phyloP scores from a whole-genome alignment of 53 echinoderm and acorn worm genomes.

The Temnopleurus reevesii region DNA sequence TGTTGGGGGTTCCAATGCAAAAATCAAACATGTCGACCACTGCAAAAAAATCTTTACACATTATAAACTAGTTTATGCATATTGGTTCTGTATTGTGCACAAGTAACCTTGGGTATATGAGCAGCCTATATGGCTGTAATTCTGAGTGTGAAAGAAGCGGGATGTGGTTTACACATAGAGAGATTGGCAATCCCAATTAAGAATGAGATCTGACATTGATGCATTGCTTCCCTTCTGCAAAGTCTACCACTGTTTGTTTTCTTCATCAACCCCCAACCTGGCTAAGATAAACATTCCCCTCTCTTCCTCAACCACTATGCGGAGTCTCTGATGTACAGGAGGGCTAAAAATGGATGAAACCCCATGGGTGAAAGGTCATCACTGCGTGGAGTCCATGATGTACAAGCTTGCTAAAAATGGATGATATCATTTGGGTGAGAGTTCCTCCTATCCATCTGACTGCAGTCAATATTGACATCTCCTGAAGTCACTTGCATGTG shows the following conservation, averaged over 20 bases:
- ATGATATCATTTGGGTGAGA: conserved; percentile 12
- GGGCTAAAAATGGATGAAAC: conserved; percentile 18
- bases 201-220: conserved; percentile 38
- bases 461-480: conserved; percentile 38
- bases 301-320: neutral
- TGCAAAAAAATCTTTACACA: too few species aligned
- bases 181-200: conserved; percentile 22
- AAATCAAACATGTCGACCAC: too few species aligned
- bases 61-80: too few species aligned
- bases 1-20: too few species aligned
- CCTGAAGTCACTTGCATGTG: neutral
- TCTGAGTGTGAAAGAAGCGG: neutral
- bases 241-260: conserved; percentile 53
- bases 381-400: too few species aligned
- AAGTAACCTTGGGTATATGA: too few species aligned
- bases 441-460: conserved; percentile 22
- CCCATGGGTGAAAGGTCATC: conserved; percentile 36
- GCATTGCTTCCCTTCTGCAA: conserved; percentile 9
- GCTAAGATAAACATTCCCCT: conserved; percentile 33
- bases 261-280: conserved; percentile 36
- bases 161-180: neutral
- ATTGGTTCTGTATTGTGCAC: too few species aligned
- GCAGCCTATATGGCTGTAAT: too few species aligned
- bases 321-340: too few species aligned
- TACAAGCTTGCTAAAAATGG: conserved; percentile 15